These are phyloP conservation scores for Pecten maximus DNA, from an alignment of 2,888 invertebrate species.

Conservation along the genomic window DNA sequence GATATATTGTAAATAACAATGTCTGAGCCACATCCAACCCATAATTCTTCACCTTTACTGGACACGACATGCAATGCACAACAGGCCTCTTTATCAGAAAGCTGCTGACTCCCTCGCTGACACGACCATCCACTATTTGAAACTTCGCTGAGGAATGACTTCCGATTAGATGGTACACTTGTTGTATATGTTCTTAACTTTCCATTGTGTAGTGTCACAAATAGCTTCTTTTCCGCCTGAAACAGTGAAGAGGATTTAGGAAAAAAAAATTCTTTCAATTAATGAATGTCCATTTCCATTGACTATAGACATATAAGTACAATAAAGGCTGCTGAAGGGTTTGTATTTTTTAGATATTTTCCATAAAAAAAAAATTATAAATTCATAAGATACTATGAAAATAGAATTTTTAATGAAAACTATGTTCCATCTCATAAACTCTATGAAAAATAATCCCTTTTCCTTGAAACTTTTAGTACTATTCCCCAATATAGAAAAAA, in stretches of 20 bases:
- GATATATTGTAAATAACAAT: constrained; percentile 58
- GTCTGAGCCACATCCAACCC: constrained; percentile 63
- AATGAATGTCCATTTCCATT: no score
- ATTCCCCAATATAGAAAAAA: no score
- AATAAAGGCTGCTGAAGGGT: no score
- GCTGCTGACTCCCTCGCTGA: constrained; percentile 28
- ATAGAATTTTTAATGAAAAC: no score
- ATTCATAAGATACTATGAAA: no score
- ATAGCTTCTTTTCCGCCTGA: constrained; percentile 45
- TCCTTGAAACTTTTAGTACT: no score
- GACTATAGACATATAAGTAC: no score
- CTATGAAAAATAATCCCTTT: no score
- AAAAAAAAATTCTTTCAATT: no score
- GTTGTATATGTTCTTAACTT: neutral
- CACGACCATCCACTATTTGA: constrained; percentile 33
- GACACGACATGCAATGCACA: constrained; percentile 39
- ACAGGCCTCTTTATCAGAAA: constrained; percentile 6
- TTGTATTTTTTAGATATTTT: no score
- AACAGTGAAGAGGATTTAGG: constrained; percentile 11
- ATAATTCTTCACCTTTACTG: constrained; percentile 59
- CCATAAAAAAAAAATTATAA: no score
- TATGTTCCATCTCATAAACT: no score
- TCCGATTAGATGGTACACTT: neutral
- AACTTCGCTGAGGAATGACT: neutral
- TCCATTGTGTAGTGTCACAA: constrained; percentile 44